These are phyloP conservation scores for Muschampia plurimacula DNA, from an alignment of 2,888 invertebrate genomes.

Conservation along the genomic window DNA sequence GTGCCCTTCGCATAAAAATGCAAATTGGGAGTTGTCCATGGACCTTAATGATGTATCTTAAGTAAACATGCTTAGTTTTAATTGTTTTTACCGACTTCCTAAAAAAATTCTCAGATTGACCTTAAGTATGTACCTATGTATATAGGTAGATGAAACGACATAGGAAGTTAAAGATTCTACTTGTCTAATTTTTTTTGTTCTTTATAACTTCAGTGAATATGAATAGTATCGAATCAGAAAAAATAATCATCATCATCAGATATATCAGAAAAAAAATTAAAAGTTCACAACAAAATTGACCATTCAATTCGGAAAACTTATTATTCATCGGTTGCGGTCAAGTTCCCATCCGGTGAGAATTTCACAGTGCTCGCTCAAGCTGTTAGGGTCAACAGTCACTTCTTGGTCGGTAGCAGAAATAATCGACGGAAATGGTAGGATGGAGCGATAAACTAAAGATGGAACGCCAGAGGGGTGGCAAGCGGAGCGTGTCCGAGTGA, in stretches of 20 bases:
- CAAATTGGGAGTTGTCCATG: conserved; percentile 17
- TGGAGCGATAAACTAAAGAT: conserved; percentile 58
- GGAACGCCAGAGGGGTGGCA: conserved; percentile 67
- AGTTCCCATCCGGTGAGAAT: conserved; percentile 31
- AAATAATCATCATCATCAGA: too few species aligned
- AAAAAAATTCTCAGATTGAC: too few species aligned
- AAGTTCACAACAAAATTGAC: too few species aligned
- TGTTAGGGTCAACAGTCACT: conserved; percentile 64
- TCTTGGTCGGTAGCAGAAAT: conserved; percentile 65
- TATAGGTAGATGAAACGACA: too few species aligned
- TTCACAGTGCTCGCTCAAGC: conserved; percentile 27
- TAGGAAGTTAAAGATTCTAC: not conserved
- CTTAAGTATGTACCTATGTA: too few species aligned
- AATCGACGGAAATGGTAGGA: conserved; percentile 67
- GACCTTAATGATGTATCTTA: not conserved
- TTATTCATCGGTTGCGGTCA: conserved; percentile 24
- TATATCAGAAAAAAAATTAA: too few species aligned
- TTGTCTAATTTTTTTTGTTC: too few species aligned
- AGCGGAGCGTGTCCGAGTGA: conserved; percentile 65
- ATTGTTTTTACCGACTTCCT: too few species aligned
- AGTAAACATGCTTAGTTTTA: not conserved
- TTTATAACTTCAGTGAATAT: too few species aligned
- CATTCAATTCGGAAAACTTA: not conserved
- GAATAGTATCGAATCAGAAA: too few species aligned
- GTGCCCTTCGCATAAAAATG: conserved; percentile 27